Percentiles rank a stretch among this genome's conserved stretches.
These are phyloP conservation scores for Miichthys miiuy DNA, from an alignment of 2,797 vertebrate genomes.

Conservation along the genomic window DNA sequence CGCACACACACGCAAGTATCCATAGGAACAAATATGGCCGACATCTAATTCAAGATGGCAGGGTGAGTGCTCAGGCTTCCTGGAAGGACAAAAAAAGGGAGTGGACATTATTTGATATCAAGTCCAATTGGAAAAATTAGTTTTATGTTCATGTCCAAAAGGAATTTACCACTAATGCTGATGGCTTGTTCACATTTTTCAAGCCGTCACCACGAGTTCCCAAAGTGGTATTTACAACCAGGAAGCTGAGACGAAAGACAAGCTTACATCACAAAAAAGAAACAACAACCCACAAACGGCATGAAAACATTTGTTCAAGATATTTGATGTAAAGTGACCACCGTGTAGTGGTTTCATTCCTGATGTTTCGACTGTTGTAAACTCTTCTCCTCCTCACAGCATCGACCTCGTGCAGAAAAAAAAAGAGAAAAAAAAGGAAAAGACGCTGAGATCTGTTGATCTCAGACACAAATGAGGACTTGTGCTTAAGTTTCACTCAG, in stretches of 20 bases:
- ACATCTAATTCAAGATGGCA: conserved; percentile 79
- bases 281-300: conserved; percentile 27
- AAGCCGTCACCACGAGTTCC: conserved; percentile 18
- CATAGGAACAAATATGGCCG: conserved; percentile 79
- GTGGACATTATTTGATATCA: conserved; percentile 25
- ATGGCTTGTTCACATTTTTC: conserved; percentile 30
- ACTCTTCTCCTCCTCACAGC: conserved; percentile 60
- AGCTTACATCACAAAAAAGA: conserved; percentile 54
- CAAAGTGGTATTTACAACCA: conserved; percentile 53
- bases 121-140: conserved; percentile 15
- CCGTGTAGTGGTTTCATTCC: conserved; percentile 74
- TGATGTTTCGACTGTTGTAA: conserved; percentile 75
- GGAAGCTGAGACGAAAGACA: conserved; percentile 65
- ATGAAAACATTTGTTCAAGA: conserved; percentile 54
- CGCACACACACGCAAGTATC: conserved; percentile 62
- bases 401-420: conserved; percentile 24
- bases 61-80: conserved; percentile 66
- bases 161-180: conserved; percentile 25
- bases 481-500: conserved; percentile 64
- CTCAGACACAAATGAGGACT: conserved; percentile 48
- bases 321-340: conserved; percentile 68
- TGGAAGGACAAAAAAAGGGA: conserved; percentile 36
- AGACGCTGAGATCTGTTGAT: neutral
- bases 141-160: conserved; percentile 6
- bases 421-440: conserved; percentile 7